Base-by-base conservation (phyloP, 1,140 invertebrate genomes). In the Babylonia areolata region DNA sequence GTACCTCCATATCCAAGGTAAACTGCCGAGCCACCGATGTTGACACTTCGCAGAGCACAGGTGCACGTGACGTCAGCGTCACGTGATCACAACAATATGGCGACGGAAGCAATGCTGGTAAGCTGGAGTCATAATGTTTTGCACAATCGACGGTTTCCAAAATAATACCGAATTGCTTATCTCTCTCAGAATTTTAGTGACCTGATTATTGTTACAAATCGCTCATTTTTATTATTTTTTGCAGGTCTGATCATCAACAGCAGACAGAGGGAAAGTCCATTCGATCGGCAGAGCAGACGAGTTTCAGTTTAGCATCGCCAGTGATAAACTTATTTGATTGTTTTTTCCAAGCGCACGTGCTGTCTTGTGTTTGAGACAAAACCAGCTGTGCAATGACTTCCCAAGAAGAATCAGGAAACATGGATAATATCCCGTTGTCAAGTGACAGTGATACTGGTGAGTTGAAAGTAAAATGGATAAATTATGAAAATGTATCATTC, bases 381-480 rank as follows among this genome's bases (percentile, higher is more conserved):
- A 64, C n/a, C 58, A 64, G 28, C 15, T 46, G 58, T 12, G 58
- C 28, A 6, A 90, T 89, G 90, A 88, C 90, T 28, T 78, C 78
- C 9, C 85, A 82, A 1, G 86, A 79, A 37, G 85, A 86, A 54
- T 86, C 85, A 39, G 87, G 87, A 58, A 88, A 90, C 37, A 79
- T 93, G 85, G 90, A 87, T 75, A 91, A 88, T 86, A 88, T 93
- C 20, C 91, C 91, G 46, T 77, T 93, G 35, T 92, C 92, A 35
- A 93, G 91, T 86, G 92, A 93, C 81, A 92, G 92, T 87, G 92
- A 93, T 71, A 84, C 90, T 88, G 92, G 92, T 92, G 87, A 51
- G 84, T 77, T 2, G 28, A 2, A 12, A 12, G 20, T 64, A 64
- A 64, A 64, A 64, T 64, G 58, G 9, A 64, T 64, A 64, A 64